Evolutionary conservation across 2,888 invertebrate species (phyloP), one percentile per base, ranked within the genome.

Genomic region (Malthinus seriepunctatus): DNA sequence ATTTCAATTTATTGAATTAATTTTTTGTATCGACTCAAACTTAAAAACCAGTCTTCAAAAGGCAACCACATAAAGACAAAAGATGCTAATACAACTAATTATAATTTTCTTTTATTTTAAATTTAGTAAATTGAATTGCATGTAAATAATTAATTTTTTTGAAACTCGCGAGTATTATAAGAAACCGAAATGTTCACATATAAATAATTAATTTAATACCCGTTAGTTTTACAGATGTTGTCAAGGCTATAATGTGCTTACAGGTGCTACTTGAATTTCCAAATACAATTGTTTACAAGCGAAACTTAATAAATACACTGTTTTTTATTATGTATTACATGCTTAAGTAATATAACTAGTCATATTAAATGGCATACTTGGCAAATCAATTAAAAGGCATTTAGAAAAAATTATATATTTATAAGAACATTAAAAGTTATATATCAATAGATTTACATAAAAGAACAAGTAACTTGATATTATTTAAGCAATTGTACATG

Each of bases 201-300:
- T 42, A 42, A 42, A 42, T 42, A 42, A 42, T 15, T n/a, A 42
- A 42, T n/a, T 42, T 42, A 39, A 23, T 42, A 42, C 4, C 14
- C 23, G 23, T 42, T 42, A 42, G n/a, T n/a, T 14, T 23, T 42
- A 42, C 39, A 15, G 39, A 42, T 42, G 39, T 42, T 42, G 8
- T 15, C 39, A 15, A 42, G 39, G 39, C 23, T 42, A n/a, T 23
- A 15, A 23, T 23, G 5, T 15, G n/a, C 15, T 42, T 42, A 42
- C 39, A 42, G 39, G 39, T 42, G 39, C 14, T 42, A n/a, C 6
- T 42, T 15, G n/a, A 42, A 15, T 42, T 42, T n/a, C 23, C 9
- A 42, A 42, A 42, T 15, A n/a, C 15, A 39, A 39, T 39, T 39
- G 39, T 15, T 39, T 15, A 39, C 15, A 15, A 39, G 15, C 15